Base-by-base conservation (phyloP, 2,113 vertebrate genomes). In the Bubo scandiacus region DNA sequence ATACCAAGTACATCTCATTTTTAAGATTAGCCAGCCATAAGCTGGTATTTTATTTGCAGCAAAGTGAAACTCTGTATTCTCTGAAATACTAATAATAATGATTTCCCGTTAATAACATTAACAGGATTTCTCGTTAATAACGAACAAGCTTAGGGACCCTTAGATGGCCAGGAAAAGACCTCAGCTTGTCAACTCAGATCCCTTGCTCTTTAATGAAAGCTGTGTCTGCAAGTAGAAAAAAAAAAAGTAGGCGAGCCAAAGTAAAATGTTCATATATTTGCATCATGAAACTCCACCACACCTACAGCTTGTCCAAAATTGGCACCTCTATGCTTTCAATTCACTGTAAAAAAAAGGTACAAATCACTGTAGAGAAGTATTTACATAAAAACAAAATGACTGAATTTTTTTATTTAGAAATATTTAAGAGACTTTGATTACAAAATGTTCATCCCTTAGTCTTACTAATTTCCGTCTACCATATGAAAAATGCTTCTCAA, bases 331-430 rank as follows among this genome's bases (percentile, higher is more conserved):
- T n/a, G 5, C 30, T 49, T 58, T 42, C 38, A 75, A 34, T 32
- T 74, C 29, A 62, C 20, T n/a, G 25, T 11, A 21, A 62, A 49
- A 70, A 70, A 81, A 47, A 23, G 3, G 7, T 34, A 54, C 10
- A 86, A 59, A 54, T 38, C 8, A 30, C 32, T 63, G 25, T 9
- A 71, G 29, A 30, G 40, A 72, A 79, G 9, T 49, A 58, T 23
- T 67, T 36, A 34, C 2, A 43, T 4, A 49, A 51, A 74, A 47
- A 3, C 4, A 54, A 80, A 74, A 38, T 2, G 2, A 61, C 1
- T 0, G 1, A 4, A 1, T 12, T 7, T 25, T n/a, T 55, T 74
- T 6, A 15, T 29, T 45, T 79, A 17, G 15, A n/a, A 27, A 10
- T 36, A 45, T 45, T 45, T 45, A 45, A 45, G 43, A 45, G 16